These are phyloP conservation scores for Drosophila guanche DNA, from an alignment of 1,140 invertebrate genomes.

Conservation along the genomic window DNA sequence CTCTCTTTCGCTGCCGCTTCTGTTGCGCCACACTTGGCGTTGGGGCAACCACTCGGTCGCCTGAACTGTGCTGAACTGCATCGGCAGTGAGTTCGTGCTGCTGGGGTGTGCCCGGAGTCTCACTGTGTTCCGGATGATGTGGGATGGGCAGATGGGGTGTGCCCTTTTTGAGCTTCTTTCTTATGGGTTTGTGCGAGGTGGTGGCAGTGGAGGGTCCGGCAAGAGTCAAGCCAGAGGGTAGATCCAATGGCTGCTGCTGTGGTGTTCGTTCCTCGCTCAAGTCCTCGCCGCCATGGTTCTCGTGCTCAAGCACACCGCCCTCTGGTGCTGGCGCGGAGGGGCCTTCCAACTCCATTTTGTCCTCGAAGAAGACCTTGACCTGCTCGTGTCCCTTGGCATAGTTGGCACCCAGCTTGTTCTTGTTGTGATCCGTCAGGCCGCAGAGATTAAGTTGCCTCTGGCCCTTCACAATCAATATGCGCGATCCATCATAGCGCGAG, in stretches of 20 bases:
- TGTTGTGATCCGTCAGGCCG: conserved; percentile 88
- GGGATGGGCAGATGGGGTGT: conserved; percentile 15
- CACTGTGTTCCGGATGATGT: conserved; percentile 6
- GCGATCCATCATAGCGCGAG: conserved; percentile 90
- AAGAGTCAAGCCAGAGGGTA: neutral
- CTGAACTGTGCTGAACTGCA: neutral
- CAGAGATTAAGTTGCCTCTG: conserved; percentile 90
- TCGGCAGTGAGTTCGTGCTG: neutral
- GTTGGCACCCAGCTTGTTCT: conserved; percentile 86
- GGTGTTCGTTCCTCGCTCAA: conserved; percentile 47
- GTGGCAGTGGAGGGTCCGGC: neutral
- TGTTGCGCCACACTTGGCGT: conserved; percentile 9
- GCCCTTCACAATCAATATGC: conserved; percentile 91
- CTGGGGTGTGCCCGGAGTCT: neutral
- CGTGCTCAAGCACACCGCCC: conserved; percentile 62
- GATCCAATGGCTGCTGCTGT: neutral
- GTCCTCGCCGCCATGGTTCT: conserved; percentile 83
- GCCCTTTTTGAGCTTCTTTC: conserved; percentile 77
- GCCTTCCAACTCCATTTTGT: conserved; percentile 84
- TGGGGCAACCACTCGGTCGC: no score
- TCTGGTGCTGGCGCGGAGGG: neutral
- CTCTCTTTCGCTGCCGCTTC: conserved; percentile 31
- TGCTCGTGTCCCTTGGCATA: conserved; percentile 86
- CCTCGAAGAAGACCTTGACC: conserved; percentile 88
- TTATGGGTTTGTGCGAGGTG: conserved; percentile 13